Evolutionary conservation across 2,113 vertebrate species (phyloP).

Genomic region (Pluvianellus socialis): DNA sequence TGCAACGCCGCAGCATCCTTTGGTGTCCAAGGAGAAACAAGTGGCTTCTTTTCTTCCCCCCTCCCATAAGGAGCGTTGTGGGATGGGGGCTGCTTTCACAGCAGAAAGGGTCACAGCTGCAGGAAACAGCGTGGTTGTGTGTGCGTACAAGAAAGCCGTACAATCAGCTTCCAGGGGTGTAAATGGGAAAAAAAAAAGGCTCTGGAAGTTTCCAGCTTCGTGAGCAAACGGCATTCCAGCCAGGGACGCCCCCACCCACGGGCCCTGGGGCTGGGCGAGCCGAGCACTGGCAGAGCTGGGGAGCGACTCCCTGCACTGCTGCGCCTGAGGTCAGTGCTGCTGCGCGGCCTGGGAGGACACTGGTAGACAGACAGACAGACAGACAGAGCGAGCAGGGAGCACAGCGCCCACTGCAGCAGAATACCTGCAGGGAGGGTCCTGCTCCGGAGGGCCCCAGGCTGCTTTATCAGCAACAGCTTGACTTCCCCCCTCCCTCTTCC

Average conservation of each 20-base stretch:
- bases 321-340: accelerated
- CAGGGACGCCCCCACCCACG: accelerated
- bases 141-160: not conserved
- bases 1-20: accelerated
- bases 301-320: accelerated
- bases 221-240: accelerated
- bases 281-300: accelerated
- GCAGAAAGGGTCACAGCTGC: not conserved
- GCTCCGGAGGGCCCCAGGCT: not conserved
- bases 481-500: too few relatives aligned
- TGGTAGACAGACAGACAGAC: accelerated
- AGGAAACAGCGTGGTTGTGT: not conserved
- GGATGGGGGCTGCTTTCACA: not conserved
- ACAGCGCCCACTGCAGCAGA: accelerated
- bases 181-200: not conserved
- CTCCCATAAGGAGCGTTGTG: accelerated
- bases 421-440: accelerated
- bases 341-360: accelerated
- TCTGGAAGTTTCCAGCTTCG: not conserved
- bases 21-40: accelerated
- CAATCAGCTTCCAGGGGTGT: not conserved
- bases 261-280: not conserved
- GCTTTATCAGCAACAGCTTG: not conserved
- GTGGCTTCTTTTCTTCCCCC: too few relatives aligned
- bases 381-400: accelerated